Evolutionary conservation across 2,888 invertebrate genomes (phyloP), one percentile per base, ranked within the genome.

Genomic region (Polyploca ridens): DNA sequence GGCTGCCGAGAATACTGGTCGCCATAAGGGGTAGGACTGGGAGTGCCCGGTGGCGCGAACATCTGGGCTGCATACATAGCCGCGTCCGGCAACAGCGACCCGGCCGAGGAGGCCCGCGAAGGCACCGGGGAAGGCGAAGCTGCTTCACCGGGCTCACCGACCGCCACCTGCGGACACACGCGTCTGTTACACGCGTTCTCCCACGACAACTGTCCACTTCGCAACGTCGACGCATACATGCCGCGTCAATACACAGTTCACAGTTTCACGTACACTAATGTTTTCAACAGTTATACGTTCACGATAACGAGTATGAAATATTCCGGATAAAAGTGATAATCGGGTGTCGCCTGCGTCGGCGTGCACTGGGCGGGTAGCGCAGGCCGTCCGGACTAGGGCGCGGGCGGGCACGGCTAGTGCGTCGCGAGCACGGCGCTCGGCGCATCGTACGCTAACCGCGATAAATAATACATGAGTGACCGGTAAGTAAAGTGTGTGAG

Each of bases 61-160:
- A 96, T 96, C 90, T 96, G 96, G 78, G 96, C 95, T 73, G 95
- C 95, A 87, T 96, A 96, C 95, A 96, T 96, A 71, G 95, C 94
- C 72, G 95, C 93, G 91, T 95, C 95, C 77, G 95, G 95, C 84
- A 96, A 91, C 79, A 96, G 94, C 73, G 94, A 94, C 82, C 93
- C 93, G 66, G 93, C 92, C 41, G 93, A 93, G 63, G 94, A 93
- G 87, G 96, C 95, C 73, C 95, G 94, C 78, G 95, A 95, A 64
- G 96, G 96, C 79, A 94, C 95, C 82, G 96, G 96, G 66, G 96
- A 96, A 69, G 93, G 93, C 84, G 93, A 93, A 68, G 84, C 95
- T 95, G 95, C 96, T 95, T 92, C 96, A 88, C 88, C 95, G 90
- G 90, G 89, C 86, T 93, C 93, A 78, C 90, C 93, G 83, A 90